phyloP scores from a whole-genome alignment of 2,113 vertebrate genomes.

The Rhizomys pruinosus region DNA sequence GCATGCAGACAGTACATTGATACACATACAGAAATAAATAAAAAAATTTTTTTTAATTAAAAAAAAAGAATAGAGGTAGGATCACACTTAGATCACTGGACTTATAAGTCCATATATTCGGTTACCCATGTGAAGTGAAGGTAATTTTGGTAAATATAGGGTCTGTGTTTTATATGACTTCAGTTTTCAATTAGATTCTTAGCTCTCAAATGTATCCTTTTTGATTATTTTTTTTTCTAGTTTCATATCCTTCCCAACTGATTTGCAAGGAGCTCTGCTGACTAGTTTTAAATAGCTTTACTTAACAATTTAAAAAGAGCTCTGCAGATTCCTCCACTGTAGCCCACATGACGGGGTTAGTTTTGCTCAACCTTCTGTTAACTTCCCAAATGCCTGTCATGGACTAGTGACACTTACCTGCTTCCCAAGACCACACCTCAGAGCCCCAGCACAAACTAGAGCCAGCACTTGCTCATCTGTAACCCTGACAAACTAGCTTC shows the following conservation, averaged over 20 bases:
- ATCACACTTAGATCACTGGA: background rate
- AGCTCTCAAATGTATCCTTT: conserved; percentile 67
- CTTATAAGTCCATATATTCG: background rate
- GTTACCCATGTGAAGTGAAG: background rate
- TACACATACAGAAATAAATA: too few species aligned
- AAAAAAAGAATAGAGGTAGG: too few species aligned
- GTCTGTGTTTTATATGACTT: conserved; percentile 74
- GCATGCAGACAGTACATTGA: too few species aligned
- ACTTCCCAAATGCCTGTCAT: background rate
- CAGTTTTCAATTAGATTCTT: conserved; percentile 78
- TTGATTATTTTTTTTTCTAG: conserved; percentile 72
- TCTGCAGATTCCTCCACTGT: conserved; percentile 29
- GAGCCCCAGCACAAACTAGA: background rate
- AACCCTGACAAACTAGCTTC: background rate
- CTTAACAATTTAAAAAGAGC: conserved; percentile 71
- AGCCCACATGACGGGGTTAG: background rate
- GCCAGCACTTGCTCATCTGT: background rate
- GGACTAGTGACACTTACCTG: background rate
- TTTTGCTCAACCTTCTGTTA: background rate
- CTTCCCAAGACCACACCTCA: background rate
- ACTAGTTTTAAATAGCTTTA: conserved; percentile 80
- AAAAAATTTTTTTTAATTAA: too few species aligned
- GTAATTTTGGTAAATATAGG: background rate
- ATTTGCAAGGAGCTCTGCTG: conserved; percentile 77
- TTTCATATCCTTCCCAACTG: background rate